Evolutionary conservation across 2,113 vertebrate genomes (phyloP), one percentile per base, ranked within the genome.

Genomic region (Shinisaurus crocodilurus): DNA sequence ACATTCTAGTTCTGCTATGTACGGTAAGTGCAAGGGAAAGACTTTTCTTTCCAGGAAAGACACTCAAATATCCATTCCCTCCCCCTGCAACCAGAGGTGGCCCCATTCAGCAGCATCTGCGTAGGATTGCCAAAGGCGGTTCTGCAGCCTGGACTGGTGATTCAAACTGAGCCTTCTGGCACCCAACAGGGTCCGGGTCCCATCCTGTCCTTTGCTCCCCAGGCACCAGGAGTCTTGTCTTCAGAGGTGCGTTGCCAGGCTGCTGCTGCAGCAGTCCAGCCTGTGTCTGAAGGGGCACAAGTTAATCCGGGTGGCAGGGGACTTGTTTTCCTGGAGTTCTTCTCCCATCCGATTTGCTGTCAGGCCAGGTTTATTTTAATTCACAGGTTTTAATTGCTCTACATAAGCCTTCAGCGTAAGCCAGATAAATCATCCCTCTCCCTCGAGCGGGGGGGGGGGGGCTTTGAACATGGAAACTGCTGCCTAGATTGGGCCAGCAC

Each of bases 371-470:
- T 95, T 69, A 23, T 45, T 89, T 83, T 88, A 95, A 96, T 95
- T 95, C 94, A 88, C 93, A 93, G 90, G 86, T 60, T 94, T 94
- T 96, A 96, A 96, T 94, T 95, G 93, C 94, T 92, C 79, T 90
- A 90, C 75, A 37, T 80, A 86, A 80, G 90, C 70, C 89, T 90
- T 92, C 92, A 93, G 95, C 94, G 90, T 95, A 89, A 93, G 95
- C 86, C 93, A 93, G 90, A 77, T 92, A 88, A 81, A 89, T 85
- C 75, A 13, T 70, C 88, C 82, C 37, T 87, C 85, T 85, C 85
- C 94, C 94, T 76, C 82, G 1, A 3, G 29, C 72, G 9, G 6
- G 27, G 67, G 67, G 32, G 70, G 9, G 37, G 87, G 0, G 50
- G 75, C 50, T 1, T 69, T 80, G 82, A 18, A 9, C 82, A 79